Conservation (phyloP, 2,888 invertebrate genomes). For the Exocentrus adspersus region DNA sequence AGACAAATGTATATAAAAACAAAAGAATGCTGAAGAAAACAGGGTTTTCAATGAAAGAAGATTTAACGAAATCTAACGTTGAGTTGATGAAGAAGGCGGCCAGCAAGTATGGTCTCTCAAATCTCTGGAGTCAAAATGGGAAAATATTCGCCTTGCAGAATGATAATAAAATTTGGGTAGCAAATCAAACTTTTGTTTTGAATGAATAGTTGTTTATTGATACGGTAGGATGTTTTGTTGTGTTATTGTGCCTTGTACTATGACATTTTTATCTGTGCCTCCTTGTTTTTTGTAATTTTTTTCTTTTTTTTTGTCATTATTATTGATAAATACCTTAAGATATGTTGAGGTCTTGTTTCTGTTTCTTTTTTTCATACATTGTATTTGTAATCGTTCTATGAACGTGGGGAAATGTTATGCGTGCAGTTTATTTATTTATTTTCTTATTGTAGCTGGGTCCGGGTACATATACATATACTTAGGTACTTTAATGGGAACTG, state of each 20-base stretch:
- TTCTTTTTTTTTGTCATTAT: not conserved
- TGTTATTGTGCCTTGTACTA: not conserved
- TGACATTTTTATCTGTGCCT: not conserved
- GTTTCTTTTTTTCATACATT: not conserved
- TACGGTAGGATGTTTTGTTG: not conserved
- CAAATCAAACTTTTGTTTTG: too few species aligned
- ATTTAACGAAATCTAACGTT: not conserved
- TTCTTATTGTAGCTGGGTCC: too few species aligned
- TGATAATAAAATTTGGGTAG: not conserved
- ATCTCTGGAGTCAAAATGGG: not conserved
- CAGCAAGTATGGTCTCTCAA: not conserved
- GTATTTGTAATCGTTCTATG: not conserved
- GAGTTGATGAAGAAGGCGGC: not conserved
- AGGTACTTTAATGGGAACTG: too few species aligned
- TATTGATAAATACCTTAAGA: not conserved
- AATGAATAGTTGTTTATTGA: too few species aligned
- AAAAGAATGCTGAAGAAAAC: not conserved
- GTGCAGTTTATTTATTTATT: not conserved
- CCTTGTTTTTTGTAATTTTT: not conserved
- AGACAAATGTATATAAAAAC: not conserved
- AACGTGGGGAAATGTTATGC: not conserved
- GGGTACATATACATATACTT: too few species aligned
- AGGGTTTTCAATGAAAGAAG: not conserved
- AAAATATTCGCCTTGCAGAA: not conserved
- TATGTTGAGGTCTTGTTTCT: not conserved